Conservation (phyloP, 2,113 vertebrate species). For the Catagonus wagneri region DNA sequence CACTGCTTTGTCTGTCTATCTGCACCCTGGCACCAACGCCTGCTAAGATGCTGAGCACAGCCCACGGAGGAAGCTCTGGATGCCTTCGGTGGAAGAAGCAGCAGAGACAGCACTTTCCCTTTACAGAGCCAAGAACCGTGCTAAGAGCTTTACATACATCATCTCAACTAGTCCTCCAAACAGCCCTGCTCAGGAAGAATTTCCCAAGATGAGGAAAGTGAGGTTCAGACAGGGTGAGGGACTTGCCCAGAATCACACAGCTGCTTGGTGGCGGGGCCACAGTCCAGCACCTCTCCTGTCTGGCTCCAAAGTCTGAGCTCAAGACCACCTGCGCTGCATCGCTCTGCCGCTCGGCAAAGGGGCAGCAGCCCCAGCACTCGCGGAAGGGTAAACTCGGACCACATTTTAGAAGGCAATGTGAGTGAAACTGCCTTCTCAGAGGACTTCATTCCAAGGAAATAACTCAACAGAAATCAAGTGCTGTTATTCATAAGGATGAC, state of each 20-base stretch:
- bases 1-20: not conserved
- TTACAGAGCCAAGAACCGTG: not conserved
- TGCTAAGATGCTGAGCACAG: not conserved
- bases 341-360: not conserved
- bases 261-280: not conserved
- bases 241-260: not conserved
- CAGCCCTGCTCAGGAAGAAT: not conserved
- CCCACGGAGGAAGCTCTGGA: not conserved
- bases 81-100: not conserved
- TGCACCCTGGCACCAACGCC: not conserved
- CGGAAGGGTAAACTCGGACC: not conserved
- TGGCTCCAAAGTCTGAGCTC: not conserved
- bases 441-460: constrained; percentile 17
- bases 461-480: constrained; percentile 10
- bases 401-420: not conserved
- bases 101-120: not conserved
- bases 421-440: not conserved
- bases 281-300: not conserved
- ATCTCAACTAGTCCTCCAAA: not conserved
- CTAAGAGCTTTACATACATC: not conserved
- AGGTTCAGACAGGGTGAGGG: not conserved
- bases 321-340: not conserved
- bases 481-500: constrained; percentile 45
- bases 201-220: not conserved
- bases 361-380: not conserved